phyloP scores from a whole-genome alignment of 1,140 invertebrate genomes.

The Aphidius ervi region DNA sequence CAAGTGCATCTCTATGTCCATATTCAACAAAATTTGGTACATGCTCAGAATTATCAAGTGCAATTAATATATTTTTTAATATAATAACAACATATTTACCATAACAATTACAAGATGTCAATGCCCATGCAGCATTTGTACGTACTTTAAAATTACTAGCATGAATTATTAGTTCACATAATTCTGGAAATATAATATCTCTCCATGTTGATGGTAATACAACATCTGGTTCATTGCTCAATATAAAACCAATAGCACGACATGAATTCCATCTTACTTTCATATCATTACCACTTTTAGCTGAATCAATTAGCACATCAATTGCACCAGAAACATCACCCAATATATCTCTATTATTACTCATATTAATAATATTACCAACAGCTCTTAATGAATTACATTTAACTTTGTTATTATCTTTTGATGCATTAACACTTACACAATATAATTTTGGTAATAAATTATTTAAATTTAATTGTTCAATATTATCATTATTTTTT shows the following conservation, averaged over 20 bases:
- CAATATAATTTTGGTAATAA: constrained; percentile 66
- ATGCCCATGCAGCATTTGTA: constrained; percentile 75
- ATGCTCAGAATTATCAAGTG: constrained; percentile 69
- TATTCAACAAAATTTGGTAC: constrained; percentile 77
- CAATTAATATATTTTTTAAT: constrained; percentile 67
- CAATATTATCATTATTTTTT: constrained; percentile 54
- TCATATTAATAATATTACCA: constrained; percentile 71
- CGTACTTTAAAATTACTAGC: constrained; percentile 69
- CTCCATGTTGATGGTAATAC: constrained; percentile 44
- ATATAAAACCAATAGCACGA: constrained; percentile 71
- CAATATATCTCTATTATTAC: constrained; percentile 55
- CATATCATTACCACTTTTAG: constrained; percentile 67
- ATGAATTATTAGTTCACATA: constrained; percentile 54
- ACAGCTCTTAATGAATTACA: constrained; percentile 75
- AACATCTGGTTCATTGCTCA: constrained; percentile 41
- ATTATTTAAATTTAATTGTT: constrained; percentile 59
- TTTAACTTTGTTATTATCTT: constrained; percentile 75
- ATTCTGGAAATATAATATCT: constrained; percentile 52
- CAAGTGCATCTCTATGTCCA: constrained; percentile 71
- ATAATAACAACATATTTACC: constrained; percentile 58
- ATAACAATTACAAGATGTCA: constrained; percentile 62
- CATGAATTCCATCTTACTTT: constrained; percentile 90
- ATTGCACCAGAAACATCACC: constrained; percentile 49
- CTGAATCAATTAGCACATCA: constrained; percentile 63
- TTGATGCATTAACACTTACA: constrained; percentile 60